Percentiles rank a stretch among this genome's conserved stretches.
Evolutionary conservation across 1,140 invertebrate species (phyloP).

Genomic region (Temnothorax nylanderi): DNA sequence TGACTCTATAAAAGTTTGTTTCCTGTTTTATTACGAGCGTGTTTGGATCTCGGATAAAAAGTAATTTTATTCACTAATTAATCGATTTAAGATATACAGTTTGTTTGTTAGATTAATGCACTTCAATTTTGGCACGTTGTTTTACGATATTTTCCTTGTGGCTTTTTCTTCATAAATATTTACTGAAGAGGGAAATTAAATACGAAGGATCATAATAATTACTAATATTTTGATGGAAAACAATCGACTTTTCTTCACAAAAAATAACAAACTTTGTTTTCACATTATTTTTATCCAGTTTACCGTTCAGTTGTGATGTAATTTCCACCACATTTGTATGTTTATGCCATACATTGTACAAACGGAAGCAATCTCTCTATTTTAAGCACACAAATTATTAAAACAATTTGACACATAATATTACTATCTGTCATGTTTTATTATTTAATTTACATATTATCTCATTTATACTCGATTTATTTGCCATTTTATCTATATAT

Average conservation of each 20-base stretch:
- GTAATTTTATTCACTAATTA: conserved; percentile 22
- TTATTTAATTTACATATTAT: not conserved
- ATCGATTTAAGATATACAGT: not conserved
- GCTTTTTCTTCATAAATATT: not conserved
- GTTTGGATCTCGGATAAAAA: not conserved
- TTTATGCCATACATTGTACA: not conserved
- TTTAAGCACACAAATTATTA: not conserved
- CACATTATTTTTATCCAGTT: not conserved
- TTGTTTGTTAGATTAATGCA: conserved; percentile 11
- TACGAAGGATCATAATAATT: not conserved
- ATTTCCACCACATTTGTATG: not conserved
- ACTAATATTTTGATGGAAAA: not conserved
- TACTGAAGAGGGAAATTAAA: not conserved
- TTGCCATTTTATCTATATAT: not conserved
- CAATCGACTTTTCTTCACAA: not conserved
- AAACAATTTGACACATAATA: not conserved
- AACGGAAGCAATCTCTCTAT: not conserved
- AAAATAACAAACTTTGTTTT: not conserved
- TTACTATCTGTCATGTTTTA: conserved; percentile 9
- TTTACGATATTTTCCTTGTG: not conserved
- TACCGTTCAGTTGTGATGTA: not conserved
- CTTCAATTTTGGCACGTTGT: not conserved
- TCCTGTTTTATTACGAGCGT: not conserved
- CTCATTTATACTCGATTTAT: conserved; percentile 7
- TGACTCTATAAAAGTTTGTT: not conserved